These are phyloP conservation scores for Orchesellides sinensis DNA, from an alignment of 2,888 invertebrate genomes.

Conservation along the genomic window DNA sequence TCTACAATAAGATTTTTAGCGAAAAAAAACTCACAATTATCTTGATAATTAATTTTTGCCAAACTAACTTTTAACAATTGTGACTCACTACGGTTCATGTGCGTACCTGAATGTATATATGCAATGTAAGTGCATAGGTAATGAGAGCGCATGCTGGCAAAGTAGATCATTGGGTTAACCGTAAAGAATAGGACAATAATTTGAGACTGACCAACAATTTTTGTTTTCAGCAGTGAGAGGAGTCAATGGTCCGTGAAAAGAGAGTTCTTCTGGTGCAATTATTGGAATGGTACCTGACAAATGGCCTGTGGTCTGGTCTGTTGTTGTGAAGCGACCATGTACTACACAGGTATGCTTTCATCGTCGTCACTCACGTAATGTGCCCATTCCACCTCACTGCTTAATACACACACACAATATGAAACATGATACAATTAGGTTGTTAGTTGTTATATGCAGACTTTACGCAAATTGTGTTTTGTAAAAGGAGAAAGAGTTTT, in stretches of 20 bases:
- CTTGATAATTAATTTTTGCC: no score
- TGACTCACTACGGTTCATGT: no score
- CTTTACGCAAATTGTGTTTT: not conserved
- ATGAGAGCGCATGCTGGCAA: conserved; percentile 1
- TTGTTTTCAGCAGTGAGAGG: conserved; percentile 6
- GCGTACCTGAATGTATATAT: no score
- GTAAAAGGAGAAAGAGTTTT: no score
- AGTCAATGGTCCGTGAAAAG: conserved; percentile 45
- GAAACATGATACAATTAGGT: not conserved
- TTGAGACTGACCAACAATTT: not conserved
- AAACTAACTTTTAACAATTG: no score
- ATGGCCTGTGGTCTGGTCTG: conserved; percentile 14
- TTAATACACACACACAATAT: not conserved
- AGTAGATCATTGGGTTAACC: conserved; percentile 44
- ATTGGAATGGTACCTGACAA: conserved; percentile 16
- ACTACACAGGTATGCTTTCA: not conserved
- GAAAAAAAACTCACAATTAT: no score
- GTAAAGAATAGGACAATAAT: conserved; percentile 12
- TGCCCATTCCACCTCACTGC: not conserved
- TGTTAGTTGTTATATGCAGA: not conserved
- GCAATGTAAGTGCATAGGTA: no score
- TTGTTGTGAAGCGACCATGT: not conserved
- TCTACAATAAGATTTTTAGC: no score
- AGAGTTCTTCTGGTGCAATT: conserved; percentile 29
- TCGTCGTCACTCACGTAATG: not conserved